Evolutionary conservation across 2,888 invertebrate species (phyloP).

Genomic region (Conistra vaccinii): DNA sequence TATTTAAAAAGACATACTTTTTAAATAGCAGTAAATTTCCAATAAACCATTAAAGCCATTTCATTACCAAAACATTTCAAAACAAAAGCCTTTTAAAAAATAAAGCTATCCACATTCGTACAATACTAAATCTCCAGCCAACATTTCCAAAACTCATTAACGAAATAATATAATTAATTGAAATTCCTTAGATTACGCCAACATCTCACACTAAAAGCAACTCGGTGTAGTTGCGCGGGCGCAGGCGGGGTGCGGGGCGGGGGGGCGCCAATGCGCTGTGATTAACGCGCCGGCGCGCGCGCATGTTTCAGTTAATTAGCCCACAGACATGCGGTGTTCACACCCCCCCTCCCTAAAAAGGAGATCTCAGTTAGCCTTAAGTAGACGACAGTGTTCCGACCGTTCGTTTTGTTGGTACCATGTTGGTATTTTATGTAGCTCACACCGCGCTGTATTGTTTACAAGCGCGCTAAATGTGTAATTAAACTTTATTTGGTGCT

Average conservation of each 20-base stretch:
- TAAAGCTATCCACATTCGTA: constrained; percentile 62
- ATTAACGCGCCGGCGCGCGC: constrained; percentile 84
- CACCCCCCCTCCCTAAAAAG: constrained; percentile 86
- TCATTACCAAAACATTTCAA: constrained; percentile 53
- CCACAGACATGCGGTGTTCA: constrained; percentile 83
- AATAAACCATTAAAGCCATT: constrained; percentile 37
- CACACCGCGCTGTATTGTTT: constrained; percentile 68
- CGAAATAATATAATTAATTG: constrained; percentile 83
- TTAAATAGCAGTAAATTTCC: constrained; percentile 20
- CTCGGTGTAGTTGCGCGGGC: constrained; percentile 80
- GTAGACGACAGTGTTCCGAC: constrained; percentile 76
- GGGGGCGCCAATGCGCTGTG: constrained; percentile 76
- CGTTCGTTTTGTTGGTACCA: constrained; percentile 75
- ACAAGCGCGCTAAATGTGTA: constrained; percentile 64
- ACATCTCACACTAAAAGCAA: constrained; percentile 88
- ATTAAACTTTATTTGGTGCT: constrained; percentile 64
- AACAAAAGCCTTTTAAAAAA: constrained; percentile 60
- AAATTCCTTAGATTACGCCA: constrained; percentile 87
- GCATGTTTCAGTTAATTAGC: constrained; percentile 89
- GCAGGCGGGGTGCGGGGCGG: constrained; percentile 59
- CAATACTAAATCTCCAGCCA: constrained; percentile 68
- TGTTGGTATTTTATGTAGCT: constrained; percentile 70
- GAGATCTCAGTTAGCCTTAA: constrained; percentile 85
- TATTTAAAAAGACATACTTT: no score
- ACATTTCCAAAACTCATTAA: constrained; percentile 76